These are phyloP conservation scores for Myotis davidii DNA, from an alignment of 2,113 vertebrate genomes.

Conservation along the genomic window DNA sequence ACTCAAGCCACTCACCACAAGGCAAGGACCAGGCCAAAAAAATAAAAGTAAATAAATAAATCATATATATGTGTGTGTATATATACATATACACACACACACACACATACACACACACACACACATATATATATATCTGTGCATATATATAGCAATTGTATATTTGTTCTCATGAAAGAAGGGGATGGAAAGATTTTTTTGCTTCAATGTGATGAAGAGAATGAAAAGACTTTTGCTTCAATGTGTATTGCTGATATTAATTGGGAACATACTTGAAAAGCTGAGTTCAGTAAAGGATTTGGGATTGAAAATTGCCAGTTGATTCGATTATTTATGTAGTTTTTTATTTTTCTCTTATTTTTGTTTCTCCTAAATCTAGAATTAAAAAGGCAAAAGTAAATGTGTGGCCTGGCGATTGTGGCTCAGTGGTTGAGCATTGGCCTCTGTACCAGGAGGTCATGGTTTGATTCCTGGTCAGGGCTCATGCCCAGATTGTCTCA, in stretches of 20 bases:
- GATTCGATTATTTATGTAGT: background rate
- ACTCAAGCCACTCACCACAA: constrained; percentile 88
- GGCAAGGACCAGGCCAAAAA: constrained; percentile 92
- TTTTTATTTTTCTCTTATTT: constrained; percentile 19
- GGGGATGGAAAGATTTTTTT: too few species aligned
- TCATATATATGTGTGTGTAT: too few species aligned
- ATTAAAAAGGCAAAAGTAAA: constrained; percentile 49
- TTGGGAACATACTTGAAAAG: constrained; percentile 21
- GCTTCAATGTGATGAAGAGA: background rate
- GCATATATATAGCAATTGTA: too few species aligned
- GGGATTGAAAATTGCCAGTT: constrained; percentile 20
- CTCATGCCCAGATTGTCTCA: too few species aligned
- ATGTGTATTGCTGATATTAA: constrained; percentile 5
- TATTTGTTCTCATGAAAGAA: too few species aligned
- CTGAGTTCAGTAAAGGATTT: constrained; percentile 25
- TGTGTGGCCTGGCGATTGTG: background rate
- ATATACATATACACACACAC: too few species aligned
- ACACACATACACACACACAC: too few species aligned
- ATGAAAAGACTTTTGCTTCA: background rate
- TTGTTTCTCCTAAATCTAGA: constrained; percentile 48
- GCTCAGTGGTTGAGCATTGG: too few species aligned
- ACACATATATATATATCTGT: too few species aligned
- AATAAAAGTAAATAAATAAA: too few species aligned
- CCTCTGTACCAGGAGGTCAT: too few species aligned
- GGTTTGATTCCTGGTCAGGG: too few species aligned